These are phyloP conservation scores for Cathartes aura DNA, from an alignment of 2,113 vertebrate species.

Conservation along the genomic window DNA sequence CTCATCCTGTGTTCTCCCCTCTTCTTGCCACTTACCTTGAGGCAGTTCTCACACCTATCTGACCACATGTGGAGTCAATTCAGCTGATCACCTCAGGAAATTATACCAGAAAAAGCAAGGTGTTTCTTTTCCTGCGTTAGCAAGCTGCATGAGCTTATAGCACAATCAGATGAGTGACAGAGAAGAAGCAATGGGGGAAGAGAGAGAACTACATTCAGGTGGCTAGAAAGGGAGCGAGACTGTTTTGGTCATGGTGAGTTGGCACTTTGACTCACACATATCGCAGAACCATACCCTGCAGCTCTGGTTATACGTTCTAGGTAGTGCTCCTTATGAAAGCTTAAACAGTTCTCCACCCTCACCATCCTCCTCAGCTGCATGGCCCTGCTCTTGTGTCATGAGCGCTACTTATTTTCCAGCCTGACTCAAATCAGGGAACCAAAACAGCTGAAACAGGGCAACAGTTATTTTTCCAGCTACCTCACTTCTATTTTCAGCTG, in stretches of 20 bases:
- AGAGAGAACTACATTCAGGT: not conserved
- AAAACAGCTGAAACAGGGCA: not conserved
- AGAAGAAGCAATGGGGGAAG: not conserved
- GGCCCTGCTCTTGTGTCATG: not conserved
- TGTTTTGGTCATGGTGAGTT: not conserved
- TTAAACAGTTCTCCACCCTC: not conserved
- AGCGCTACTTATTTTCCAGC: not conserved
- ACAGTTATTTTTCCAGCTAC: not conserved
- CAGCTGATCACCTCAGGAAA: not conserved
- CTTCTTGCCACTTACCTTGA: not conserved
- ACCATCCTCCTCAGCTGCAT: not conserved
- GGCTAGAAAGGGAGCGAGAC: not conserved
- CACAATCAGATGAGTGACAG: not conserved
- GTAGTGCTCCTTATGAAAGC: not conserved
- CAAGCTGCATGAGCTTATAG: not conserved
- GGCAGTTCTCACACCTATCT: not conserved
- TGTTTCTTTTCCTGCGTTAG: not conserved
- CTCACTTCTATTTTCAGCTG: not conserved
- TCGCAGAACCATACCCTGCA: not conserved
- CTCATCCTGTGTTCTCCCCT: not conserved
- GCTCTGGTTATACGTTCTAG: not conserved
- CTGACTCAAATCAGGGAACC: not conserved
- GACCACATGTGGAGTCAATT: not conserved
- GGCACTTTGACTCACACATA: not conserved
- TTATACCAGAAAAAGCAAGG: not conserved